Evolutionary conservation across 2,888 invertebrate genomes (phyloP).

Genomic region (Microctonus brassicae): DNA sequence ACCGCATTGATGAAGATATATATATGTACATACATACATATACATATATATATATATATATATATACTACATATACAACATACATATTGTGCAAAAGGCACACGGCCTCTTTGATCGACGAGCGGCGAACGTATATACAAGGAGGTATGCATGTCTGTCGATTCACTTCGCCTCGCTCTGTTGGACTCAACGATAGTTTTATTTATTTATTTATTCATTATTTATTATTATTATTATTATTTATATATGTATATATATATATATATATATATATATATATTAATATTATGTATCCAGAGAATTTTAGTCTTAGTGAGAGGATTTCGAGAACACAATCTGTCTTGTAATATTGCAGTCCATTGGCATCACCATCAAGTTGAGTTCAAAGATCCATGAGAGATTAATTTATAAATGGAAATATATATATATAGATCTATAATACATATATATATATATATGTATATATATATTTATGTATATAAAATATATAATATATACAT

Average conservation of each 20-base stretch:
- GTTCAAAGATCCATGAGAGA: conserved; percentile 19
- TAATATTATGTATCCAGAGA: not conserved
- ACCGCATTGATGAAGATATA: conserved; percentile 12
- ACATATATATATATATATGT: too few relatives aligned
- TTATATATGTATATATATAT: not conserved
- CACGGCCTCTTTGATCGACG: conserved; percentile 46
- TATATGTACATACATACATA: conserved; percentile 17
- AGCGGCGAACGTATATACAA: conserved; percentile 39
- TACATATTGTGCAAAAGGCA: conserved; percentile 14
- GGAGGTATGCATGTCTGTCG: conserved; percentile 45
- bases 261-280: not conserved
- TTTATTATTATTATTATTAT: conserved; percentile 6
- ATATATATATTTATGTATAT: too few relatives aligned
- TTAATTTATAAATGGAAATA: conserved; percentile 9
- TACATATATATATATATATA: conserved; percentile 19
- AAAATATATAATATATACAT: too few relatives aligned
- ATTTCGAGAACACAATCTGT: conserved; percentile 21
- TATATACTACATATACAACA: conserved; percentile 26
- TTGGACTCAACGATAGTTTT: conserved; percentile 34
- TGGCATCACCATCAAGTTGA: not conserved
- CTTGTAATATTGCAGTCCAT: not conserved
- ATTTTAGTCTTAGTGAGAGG: conserved; percentile 7
- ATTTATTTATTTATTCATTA: conserved; percentile 21
- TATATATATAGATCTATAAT: not conserved
- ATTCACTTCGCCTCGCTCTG: conserved; percentile 45